These are phyloP conservation scores for Anarsia innoxiella DNA, from an alignment of 2,888 invertebrate species.

Conservation along the genomic window DNA sequence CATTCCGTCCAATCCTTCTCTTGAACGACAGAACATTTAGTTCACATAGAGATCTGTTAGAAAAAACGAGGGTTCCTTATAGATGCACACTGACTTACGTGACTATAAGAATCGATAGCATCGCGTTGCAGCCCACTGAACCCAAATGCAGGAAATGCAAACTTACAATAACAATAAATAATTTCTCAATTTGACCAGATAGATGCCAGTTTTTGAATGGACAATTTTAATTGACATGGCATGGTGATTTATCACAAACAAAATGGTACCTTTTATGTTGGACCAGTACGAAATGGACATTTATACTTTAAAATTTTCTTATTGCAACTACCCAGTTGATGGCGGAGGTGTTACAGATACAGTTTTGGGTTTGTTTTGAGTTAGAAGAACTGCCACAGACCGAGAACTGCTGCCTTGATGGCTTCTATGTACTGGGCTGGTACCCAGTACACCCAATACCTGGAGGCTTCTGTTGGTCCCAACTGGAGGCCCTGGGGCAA, in stretches of 20 bases:
- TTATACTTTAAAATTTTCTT: slow-evolving; percentile 39
- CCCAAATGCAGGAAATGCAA: slow-evolving; percentile 60
- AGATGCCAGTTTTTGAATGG: slow-evolving; percentile 60
- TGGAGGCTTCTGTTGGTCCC: slow-evolving; percentile 92
- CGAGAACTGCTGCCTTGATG: slow-evolving; percentile 92
- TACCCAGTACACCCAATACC: slow-evolving; percentile 97
- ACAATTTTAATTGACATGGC: slow-evolving; percentile 73
- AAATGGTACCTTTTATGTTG: slow-evolving; percentile 51
- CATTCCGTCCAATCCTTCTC: slow-evolving; percentile 50
- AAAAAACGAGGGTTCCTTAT: slow-evolving; percentile 50
- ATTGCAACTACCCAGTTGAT: slow-evolving; percentile 66
- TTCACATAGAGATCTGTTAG: slow-evolving; percentile 67
- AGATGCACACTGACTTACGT: slow-evolving; percentile 24
- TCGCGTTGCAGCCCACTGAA: slow-evolving; percentile 47
- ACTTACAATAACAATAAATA: slow-evolving; percentile 65
- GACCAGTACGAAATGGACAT: slow-evolving; percentile 47
- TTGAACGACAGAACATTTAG: slow-evolving; percentile 44
- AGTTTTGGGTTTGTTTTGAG: slow-evolving; percentile 9
- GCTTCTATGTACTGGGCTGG: slow-evolving; percentile 93
- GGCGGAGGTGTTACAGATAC: slow-evolving; percentile 38
- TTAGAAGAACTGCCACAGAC: slow-evolving; percentile 89
- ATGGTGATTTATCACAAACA: slow-evolving; percentile 64
- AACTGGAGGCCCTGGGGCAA: slow-evolving; percentile 86
- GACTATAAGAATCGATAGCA: slow-evolving; percentile 27
- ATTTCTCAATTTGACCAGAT: slow-evolving; percentile 65